Percentiles rank a stretch among this genome's conserved stretches.
Conservation (phyloP, 2,113 vertebrate genomes). For the Rhinolophus sinicus region DNA sequence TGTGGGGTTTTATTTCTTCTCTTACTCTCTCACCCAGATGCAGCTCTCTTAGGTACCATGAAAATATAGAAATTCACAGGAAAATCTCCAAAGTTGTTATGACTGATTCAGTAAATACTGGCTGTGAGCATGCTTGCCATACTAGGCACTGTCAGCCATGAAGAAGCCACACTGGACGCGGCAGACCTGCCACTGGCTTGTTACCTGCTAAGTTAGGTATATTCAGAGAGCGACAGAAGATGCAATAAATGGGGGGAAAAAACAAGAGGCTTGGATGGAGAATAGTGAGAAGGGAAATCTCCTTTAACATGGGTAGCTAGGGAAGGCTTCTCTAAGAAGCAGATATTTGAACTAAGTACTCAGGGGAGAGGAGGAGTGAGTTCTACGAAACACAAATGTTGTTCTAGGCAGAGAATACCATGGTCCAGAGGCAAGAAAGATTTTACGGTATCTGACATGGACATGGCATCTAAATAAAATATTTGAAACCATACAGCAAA, state of each 20-base stretch:
- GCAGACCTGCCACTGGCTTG: not conserved
- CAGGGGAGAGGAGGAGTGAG: not conserved
- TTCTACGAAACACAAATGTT: not conserved
- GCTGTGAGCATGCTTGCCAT: no score
- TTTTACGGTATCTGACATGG: not conserved
- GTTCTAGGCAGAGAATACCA: not conserved
- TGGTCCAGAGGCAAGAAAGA: not conserved
- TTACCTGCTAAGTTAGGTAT: not conserved
- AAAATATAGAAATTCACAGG: not conserved
- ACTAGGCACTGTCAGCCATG: accelerated
- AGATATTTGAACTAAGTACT: not conserved
- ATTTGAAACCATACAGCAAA: not conserved
- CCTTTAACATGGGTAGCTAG: not conserved
- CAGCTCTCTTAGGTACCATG: not conserved
- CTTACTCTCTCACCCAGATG: not conserved
- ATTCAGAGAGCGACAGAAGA: not conserved
- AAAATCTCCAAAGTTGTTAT: not conserved
- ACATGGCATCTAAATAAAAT: not conserved
- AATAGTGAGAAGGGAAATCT: not conserved
- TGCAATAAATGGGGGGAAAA: not conserved
- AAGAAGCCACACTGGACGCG: not conserved
- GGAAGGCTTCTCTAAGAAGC: not conserved
- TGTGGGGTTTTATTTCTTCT: not conserved
- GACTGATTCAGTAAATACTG: not conserved
- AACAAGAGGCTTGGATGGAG: not conserved